Evolutionary conservation across 1,140 invertebrate species (phyloP).

Genomic region (Drosophila virilis): DNA sequence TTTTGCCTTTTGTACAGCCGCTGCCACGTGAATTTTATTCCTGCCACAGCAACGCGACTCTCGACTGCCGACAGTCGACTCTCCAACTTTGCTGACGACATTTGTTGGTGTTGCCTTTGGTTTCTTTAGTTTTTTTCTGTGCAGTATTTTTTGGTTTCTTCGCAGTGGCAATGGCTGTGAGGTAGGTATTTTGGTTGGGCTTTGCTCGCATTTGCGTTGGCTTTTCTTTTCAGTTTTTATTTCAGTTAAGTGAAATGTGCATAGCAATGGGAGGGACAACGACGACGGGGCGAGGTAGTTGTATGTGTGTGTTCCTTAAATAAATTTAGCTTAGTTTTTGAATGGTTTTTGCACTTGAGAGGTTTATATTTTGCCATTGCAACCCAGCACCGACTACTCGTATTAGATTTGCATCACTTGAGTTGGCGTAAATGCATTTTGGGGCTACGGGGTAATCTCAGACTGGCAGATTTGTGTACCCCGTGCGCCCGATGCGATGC

Average conservation of each 20-base stretch:
- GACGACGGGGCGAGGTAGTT: constrained; percentile 1
- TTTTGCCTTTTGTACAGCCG: constrained; percentile 9
- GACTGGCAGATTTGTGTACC: constrained; percentile 76
- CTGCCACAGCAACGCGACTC: constrained; percentile 46
- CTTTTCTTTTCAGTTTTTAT: constrained; percentile 82
- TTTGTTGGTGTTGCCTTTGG: constrained; percentile 54
- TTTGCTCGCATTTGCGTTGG: constrained; percentile 80
- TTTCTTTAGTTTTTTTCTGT: constrained; percentile 13
- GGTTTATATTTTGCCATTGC: constrained; percentile 74
- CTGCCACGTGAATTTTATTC: constrained; percentile 71
- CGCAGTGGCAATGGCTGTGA: constrained; percentile 28
- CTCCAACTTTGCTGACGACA: constrained; percentile 65
- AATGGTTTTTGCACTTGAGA: constrained; percentile 82
- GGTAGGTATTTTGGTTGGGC: constrained; percentile 66
- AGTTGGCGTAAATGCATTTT: constrained; percentile 82
- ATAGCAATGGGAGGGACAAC: constrained; percentile 42
- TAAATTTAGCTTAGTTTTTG: constrained; percentile 82
- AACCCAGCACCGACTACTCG: constrained; percentile 46
- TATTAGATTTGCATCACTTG: constrained; percentile 83
- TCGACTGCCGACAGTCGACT: constrained; percentile 34
- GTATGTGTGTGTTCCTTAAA: constrained; percentile 68
- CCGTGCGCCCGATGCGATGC: constrained; percentile 19
- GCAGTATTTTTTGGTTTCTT: constrained; percentile 28
- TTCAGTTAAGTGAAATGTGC: constrained; percentile 80
- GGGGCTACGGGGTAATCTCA: constrained; percentile 73